Evolutionary conservation across 1,140 invertebrate species (phyloP).

Genomic region (Cephus cinctus): DNA sequence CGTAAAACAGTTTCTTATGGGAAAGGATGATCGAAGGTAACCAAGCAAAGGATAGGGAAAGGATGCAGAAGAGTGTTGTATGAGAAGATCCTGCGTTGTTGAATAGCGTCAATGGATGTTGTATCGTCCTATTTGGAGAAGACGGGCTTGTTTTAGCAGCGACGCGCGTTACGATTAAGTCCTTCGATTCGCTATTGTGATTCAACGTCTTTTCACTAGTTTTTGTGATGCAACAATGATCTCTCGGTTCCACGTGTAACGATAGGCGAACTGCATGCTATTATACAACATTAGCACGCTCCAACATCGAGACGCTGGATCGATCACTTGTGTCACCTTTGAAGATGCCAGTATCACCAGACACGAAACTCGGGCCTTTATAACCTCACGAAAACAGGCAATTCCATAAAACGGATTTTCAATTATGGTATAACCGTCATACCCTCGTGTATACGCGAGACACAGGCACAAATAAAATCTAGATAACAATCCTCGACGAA

Average conservation of each 20-base stretch:
- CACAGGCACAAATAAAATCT: too few relatives aligned
- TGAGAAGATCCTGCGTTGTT: too few relatives aligned
- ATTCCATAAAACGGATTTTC: too few relatives aligned
- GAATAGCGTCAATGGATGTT: too few relatives aligned
- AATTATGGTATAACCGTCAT: too few relatives aligned
- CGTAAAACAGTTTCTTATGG: not conserved
- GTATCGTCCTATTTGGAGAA: not conserved
- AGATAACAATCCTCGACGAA: too few relatives aligned
- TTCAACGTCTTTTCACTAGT: conserved; percentile 81
- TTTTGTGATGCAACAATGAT: conserved; percentile 88
- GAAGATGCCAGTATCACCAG: conserved; percentile 43
- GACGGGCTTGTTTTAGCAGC: not conserved
- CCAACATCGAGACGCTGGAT: conserved; percentile 50
- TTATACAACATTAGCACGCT: conserved; percentile 55
- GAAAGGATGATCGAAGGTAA: not conserved
- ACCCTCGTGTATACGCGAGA: too few relatives aligned
- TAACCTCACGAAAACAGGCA: too few relatives aligned
- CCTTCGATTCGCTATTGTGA: not conserved
- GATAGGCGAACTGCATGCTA: conserved; percentile 73
- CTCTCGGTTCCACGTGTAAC: conserved; percentile 85
- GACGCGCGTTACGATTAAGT: conserved; percentile 1
- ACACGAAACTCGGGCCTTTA: not conserved
- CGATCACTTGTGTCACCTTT: conserved; percentile 33
- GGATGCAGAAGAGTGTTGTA: not conserved
- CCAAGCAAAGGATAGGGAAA: too few relatives aligned